Evolutionary conservation across 2,797 vertebrate genomes (phyloP).

Genomic region (Anguilla obscura): DNA sequence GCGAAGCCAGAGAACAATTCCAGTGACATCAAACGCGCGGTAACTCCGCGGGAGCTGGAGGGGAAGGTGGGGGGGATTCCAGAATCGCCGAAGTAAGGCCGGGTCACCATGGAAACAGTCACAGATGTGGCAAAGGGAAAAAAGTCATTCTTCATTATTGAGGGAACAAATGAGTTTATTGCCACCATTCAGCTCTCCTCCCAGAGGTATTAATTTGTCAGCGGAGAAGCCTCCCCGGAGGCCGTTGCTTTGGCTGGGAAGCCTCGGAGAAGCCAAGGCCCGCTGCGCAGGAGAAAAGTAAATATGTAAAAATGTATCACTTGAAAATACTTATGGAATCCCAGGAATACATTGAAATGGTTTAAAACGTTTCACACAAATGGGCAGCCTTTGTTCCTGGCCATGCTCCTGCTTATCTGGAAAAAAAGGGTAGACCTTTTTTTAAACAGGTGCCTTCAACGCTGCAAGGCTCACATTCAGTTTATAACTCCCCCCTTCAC

Average conservation of each 20-base stretch:
- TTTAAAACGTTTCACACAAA: conserved; percentile 28
- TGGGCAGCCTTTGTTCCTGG: conserved; percentile 10
- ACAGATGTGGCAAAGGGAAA: conserved; percentile 78
- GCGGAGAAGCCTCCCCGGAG: conserved; percentile 78
- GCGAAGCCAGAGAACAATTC: conserved; percentile 51
- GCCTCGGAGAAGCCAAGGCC: conserved; percentile 72
- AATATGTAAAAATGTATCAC: conserved; percentile 83
- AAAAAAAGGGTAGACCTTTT: not conserved
- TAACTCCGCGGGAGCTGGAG: conserved; percentile 47
- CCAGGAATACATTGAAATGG: conserved; percentile 54
- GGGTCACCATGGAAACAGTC: conserved; percentile 85
- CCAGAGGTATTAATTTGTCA: conserved; percentile 90
- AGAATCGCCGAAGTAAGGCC: conserved; percentile 68
- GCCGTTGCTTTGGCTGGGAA: conserved; percentile 81
- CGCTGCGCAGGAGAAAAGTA: conserved; percentile 84
- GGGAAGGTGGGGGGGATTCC: conserved; percentile 46
- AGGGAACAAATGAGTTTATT: conserved; percentile 86
- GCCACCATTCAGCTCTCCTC: conserved; percentile 81
- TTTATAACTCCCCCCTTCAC: not conserved
- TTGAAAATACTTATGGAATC: conserved; percentile 81
- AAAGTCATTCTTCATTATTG: conserved; percentile 87
- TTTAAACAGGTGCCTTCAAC: not conserved
- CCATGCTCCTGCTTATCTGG: not conserved
- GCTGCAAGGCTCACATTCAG: not conserved
- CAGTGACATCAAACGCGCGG: conserved; percentile 50